phyloP scores from a whole-genome alignment of 2,113 vertebrate genomes.

The Conger conger region DNA sequence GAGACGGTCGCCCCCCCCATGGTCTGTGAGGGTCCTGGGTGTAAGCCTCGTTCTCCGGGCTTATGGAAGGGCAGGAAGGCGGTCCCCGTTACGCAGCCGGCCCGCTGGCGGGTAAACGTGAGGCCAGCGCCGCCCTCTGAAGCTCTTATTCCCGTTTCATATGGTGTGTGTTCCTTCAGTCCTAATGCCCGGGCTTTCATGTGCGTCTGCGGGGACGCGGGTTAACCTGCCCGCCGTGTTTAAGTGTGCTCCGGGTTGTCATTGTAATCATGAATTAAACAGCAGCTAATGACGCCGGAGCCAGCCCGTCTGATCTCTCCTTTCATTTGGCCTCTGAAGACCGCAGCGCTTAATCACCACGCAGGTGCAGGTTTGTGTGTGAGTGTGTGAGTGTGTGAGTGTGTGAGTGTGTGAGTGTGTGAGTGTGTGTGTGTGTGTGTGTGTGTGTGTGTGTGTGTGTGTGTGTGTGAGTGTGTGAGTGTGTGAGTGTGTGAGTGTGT shows the following conservation, averaged over 20 bases:
- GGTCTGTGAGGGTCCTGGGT: too few species aligned
- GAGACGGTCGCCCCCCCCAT: too few species aligned
- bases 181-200: slow-evolving; percentile 17
- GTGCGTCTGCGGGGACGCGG: slow-evolving; percentile 32
- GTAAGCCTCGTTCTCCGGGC: background rate
- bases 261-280: slow-evolving; percentile 52
- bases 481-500: too few species aligned
- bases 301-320: slow-evolving; percentile 47
- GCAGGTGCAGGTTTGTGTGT: background rate
- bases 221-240: slow-evolving; percentile 46
- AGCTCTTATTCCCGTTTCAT: background rate
- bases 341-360: slow-evolving; percentile 14
- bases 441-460: too few species aligned
- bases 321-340: slow-evolving; percentile 50
- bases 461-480: too few species aligned
- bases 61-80: background rate
- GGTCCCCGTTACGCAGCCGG: background rate
- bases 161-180: background rate
- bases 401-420: too few species aligned
- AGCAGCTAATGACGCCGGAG: slow-evolving; percentile 42
- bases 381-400: too few species aligned
- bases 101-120: background rate
- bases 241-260: slow-evolving; percentile 41
- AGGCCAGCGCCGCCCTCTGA: background rate
- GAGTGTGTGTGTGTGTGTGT: too few species aligned